A percentile compares a stretch with the other conserved stretches of the same genome.
Evolutionary conservation across 1,140 invertebrate species (phyloP).

Genomic region (Meteorus sp.): DNA sequence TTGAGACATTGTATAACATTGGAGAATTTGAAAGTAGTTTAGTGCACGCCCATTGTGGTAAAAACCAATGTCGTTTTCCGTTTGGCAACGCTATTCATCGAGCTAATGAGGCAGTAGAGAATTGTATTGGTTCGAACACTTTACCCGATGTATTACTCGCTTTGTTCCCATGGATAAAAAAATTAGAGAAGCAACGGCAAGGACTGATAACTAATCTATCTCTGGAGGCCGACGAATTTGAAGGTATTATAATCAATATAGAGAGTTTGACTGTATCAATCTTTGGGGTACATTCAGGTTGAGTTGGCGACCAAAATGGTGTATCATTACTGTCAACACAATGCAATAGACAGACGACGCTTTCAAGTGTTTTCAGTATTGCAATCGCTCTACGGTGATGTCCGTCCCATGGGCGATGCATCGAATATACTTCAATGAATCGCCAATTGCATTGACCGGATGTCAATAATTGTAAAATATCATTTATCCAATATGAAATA

Average conservation of each 20-base stretch:
- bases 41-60: conserved; percentile 40
- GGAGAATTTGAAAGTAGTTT: conserved; percentile 45
- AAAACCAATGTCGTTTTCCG: conserved; percentile 25
- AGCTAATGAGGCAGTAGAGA: conserved; percentile 44
- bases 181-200: conserved; percentile 31
- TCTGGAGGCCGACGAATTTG: conserved; percentile 42
- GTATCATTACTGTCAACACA: too few relatives aligned
- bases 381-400: too few relatives aligned
- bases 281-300: too few relatives aligned
- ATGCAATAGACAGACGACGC: too few relatives aligned
- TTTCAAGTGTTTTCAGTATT: too few relatives aligned
- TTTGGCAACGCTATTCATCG: conserved; percentile 39
- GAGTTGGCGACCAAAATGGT: too few relatives aligned
- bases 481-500: not conserved
- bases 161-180: conserved; percentile 42
- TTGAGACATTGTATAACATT: conserved; percentile 42
- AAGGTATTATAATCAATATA: conserved; percentile 31
- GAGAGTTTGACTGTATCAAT: not conserved
- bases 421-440: too few relatives aligned
- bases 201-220: conserved; percentile 33
- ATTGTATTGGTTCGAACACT: conserved; percentile 46
- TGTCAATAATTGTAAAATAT: too few relatives aligned
- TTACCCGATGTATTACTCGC: conserved; percentile 26
- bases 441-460: too few relatives aligned
- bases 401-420: too few relatives aligned